Evolutionary conservation across 2,888 invertebrate genomes (phyloP).

Genomic region (Hedychridium roseum): DNA sequence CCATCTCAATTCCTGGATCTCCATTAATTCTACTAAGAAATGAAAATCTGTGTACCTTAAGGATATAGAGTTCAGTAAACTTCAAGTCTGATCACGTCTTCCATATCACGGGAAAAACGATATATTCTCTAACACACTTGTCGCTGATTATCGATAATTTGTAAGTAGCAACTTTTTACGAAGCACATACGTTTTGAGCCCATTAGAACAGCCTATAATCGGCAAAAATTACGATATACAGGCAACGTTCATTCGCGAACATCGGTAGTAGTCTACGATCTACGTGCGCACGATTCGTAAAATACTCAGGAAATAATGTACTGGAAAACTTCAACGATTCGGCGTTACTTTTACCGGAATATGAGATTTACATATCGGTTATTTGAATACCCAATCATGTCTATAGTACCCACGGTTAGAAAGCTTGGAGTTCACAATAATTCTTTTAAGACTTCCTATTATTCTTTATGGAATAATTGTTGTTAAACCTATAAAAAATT

Average conservation of each 20-base stretch:
- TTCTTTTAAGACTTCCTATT: too few relatives aligned
- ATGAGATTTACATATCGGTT: conserved; percentile 3
- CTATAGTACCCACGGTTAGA: too few relatives aligned
- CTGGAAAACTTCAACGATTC: conserved; percentile 30
- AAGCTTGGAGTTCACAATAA: too few relatives aligned
- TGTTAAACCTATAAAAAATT: not conserved
- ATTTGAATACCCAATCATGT: conserved; percentile 4
- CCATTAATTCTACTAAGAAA: not conserved
- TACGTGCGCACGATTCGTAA: conserved; percentile 17
- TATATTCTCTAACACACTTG: conserved; percentile 10
- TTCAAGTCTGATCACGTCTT: not conserved
- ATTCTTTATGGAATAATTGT: not conserved
- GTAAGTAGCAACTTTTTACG: conserved; percentile 22
- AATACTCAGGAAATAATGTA: conserved; percentile 22
- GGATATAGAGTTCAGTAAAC: not conserved
- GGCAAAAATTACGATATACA: conserved; percentile 24
- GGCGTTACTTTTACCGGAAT: conserved; percentile 16
- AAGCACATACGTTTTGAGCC: too few relatives aligned
- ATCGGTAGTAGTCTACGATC: conserved; percentile 26
- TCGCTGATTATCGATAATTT: conserved; percentile 19
- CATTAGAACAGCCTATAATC: conserved; percentile 20
- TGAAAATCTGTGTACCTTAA: conserved; percentile 7
- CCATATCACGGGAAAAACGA: conserved; percentile 1
- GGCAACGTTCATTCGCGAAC: conserved; percentile 27
- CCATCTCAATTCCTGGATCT: conserved; percentile 17